phyloP scores from a whole-genome alignment of 2,113 vertebrate species.

The Willisornis vidua region DNA sequence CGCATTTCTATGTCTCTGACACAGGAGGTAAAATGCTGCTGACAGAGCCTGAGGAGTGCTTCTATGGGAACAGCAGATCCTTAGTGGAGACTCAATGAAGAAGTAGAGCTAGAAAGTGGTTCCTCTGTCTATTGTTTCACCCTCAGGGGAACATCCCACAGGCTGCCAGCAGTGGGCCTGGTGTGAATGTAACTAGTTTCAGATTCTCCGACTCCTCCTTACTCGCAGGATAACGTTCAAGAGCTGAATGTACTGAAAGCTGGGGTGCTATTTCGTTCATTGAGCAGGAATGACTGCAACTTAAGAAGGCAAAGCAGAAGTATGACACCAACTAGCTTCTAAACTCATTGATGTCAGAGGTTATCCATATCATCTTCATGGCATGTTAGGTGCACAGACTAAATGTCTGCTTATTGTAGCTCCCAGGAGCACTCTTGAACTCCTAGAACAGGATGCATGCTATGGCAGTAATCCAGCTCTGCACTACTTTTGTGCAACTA shows the following conservation, averaged over 20 bases:
- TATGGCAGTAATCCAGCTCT: neutral
- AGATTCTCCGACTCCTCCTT: neutral
- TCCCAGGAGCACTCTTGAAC: neutral
- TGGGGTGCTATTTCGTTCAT: neutral
- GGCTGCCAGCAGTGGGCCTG: neutral
- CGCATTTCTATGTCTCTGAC: accelerated
- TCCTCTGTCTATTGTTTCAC: neutral
- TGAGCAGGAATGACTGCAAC: neutral
- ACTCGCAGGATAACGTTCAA: neutral
- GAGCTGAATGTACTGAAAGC: neutral
- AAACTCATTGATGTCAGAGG: neutral
- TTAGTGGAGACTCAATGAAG: neutral
- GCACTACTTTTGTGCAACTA: neutral
- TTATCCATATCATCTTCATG: neutral
- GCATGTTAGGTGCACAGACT: neutral
- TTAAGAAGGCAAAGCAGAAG: neutral
- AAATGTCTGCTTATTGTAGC: neutral
- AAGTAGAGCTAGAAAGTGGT: neutral
- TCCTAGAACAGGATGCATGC: neutral
- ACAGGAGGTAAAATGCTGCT: neutral
- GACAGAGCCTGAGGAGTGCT: neutral
- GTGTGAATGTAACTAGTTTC: neutral
- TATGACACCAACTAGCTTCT: neutral
- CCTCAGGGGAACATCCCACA: neutral
- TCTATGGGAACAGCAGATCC: neutral